These are phyloP conservation scores for Xylocampa areola DNA, from an alignment of 2,888 invertebrate species.

Conservation along the genomic window DNA sequence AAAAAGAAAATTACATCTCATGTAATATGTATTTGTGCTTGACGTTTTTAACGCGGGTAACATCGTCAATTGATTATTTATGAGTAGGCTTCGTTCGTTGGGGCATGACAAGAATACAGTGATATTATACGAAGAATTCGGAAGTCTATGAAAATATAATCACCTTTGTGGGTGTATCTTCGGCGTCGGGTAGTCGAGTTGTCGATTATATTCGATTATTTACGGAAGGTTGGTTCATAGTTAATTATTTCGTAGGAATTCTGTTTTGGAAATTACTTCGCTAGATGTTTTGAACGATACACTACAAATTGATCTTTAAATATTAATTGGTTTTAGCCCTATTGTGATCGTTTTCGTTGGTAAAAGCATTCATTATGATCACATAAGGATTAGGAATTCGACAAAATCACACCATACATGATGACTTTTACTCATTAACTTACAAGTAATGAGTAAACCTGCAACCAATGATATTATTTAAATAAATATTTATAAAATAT, in stretches of 20 bases:
- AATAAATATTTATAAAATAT: not conserved
- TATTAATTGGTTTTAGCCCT: too few relatives aligned
- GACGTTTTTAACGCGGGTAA: slow-evolving; percentile 59
- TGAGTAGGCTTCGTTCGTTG: slow-evolving; percentile 50
- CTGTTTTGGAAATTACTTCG: not conserved
- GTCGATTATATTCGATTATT: slow-evolving; percentile 10
- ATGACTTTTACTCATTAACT: slow-evolving; percentile 20
- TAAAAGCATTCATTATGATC: too few relatives aligned
- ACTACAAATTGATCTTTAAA: not conserved
- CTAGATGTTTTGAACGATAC: not conserved
- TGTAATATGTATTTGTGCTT: slow-evolving; percentile 59
- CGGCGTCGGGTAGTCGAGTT: slow-evolving; percentile 14
- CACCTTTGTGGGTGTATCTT: slow-evolving; percentile 24
- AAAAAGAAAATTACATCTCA: slow-evolving; percentile 46
- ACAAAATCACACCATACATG: not conserved
- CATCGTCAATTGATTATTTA: slow-evolving; percentile 68
- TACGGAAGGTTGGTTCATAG: not conserved
- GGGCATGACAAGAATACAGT: slow-evolving; percentile 46
- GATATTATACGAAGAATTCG: slow-evolving; percentile 36
- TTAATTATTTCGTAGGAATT: slow-evolving; percentile 16
- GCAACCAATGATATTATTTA: slow-evolving; percentile 26
- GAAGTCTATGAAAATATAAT: slow-evolving; percentile 47
- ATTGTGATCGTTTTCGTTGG: too few relatives aligned
- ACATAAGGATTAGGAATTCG: too few relatives aligned
- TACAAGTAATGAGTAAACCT: slow-evolving; percentile 24